These are phyloP conservation scores for Cladorhizidae sp. DNA, from an alignment of 37 sponge, comb jelly and placozoan genomes.

Conservation along the genomic window DNA sequence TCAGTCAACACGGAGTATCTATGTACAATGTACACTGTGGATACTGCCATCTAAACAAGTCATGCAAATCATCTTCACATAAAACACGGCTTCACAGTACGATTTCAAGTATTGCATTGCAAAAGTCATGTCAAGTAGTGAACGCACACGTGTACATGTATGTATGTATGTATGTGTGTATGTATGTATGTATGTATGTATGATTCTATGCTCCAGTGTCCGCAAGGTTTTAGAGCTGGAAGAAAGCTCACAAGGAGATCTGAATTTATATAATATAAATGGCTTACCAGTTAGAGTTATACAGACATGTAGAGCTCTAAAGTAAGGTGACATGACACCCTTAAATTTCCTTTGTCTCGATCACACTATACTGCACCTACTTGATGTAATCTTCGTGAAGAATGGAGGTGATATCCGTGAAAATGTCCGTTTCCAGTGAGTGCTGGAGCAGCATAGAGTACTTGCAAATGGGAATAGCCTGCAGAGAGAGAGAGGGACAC, in stretches of 20 bases:
- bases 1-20: no score
- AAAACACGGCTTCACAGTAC: no score
- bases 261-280: no score
- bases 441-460: conserved; percentile 74
- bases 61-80: no score
- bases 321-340: no score
- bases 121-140: neutral
- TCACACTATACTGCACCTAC: conserved; percentile 26
- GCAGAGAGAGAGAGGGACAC: neutral
- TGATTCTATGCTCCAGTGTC: neutral
- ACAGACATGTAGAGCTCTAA: no score
- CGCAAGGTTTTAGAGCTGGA: neutral
- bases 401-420: conserved; percentile 59
- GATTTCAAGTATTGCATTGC: no score
- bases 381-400: conserved; percentile 43
- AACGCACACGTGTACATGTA: neutral
- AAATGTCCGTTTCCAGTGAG: conserved; percentile 73
- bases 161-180: neutral
- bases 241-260: no score
- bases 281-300: no score
- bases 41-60: no score
- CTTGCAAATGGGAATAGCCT: conserved; percentile 41
- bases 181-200: neutral
- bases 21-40: no score
- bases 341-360: no score